Evolutionary conservation across 1,140 invertebrate genomes (phyloP), one percentile per base, ranked within the genome.

Genomic region (Pseudomyrmex gracilis): DNA sequence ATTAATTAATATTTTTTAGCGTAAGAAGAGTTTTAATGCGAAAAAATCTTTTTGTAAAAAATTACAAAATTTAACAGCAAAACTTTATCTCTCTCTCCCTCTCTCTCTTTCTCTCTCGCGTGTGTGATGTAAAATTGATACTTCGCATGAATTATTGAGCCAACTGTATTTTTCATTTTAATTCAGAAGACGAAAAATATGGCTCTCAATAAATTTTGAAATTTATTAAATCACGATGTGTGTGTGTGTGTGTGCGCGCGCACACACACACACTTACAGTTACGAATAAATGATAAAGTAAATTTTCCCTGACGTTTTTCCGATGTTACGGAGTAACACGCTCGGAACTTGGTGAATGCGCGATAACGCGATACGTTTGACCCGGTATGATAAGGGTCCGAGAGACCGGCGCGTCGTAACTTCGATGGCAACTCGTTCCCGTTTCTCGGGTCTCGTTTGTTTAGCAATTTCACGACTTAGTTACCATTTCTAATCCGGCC

Each of bases 391-490:
- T 71, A 83, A 86, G 76, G 60, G 63, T 78, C 24, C 34, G 34
- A 34, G 5, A 34, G 12, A 43, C 43, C 45, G 22, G 63, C 57
- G 15, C 57, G 51, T 82, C 61, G 86, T 74, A 77, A 83, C 61
- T 83, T 77, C 43, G 83, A 80, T 63, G 43, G 51, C 53, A 51
- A 61, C 58, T 73, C 45, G 13, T 34, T 63, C 61, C 61, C 64
- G 20, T 83, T 82, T 73, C 82, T 45, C 57, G 55, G 47, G 10
- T 61, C 71, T 63, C 83, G 87, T 88, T 88, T 88, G 86, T 87
- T 88, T 70, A 85, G 86, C 83, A 88, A 87, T 85, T 78, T 85
- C 85, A 73, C 83, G 70, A 78, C 45, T 88, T 88, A 89, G 86
- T 88, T 85, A 64, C 68, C 87, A 80, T 85, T 85, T 83, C 86